A percentile compares a stretch with the other conserved stretches of the same genome.
phyloP scores from a whole-genome alignment of 2,888 invertebrate genomes.

The Aricia artaxerxes region DNA sequence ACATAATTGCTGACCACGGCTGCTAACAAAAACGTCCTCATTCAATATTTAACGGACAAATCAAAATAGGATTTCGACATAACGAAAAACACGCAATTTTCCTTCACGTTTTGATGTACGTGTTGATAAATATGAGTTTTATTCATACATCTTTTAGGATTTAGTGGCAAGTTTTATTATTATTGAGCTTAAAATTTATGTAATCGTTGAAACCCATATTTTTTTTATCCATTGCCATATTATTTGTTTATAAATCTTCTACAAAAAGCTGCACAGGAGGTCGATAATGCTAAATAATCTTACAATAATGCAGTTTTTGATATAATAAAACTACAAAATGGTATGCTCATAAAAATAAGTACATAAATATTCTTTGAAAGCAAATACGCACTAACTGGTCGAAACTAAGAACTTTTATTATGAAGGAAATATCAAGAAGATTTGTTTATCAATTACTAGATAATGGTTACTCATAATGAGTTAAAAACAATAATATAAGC shows the following conservation, averaged over 20 bases:
- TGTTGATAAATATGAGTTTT: not conserved
- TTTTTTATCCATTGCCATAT: not conserved
- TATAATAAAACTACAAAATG: no score
- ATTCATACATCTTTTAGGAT: not conserved
- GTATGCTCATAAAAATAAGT: no score
- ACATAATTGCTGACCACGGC: not conserved
- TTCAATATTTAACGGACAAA: not conserved
- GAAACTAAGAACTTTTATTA: no score
- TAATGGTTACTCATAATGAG: no score
- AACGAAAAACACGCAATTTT: not conserved
- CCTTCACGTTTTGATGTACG: not conserved
- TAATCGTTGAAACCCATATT: not conserved
- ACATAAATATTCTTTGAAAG: no score
- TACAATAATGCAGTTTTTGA: no score
- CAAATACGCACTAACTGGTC: no score
- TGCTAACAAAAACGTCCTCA: not conserved
- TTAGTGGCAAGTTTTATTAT: not conserved
- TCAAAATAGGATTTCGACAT: not conserved
- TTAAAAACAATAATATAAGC: no score
- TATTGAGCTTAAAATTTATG: not conserved
- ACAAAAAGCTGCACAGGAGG: not conserved
- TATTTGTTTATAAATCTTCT: not conserved
- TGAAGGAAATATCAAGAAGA: no score
- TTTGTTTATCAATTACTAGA: no score
- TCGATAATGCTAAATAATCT: not conserved